Percentiles rank a stretch among this genome's conserved stretches.
Evolutionary conservation across 2,797 vertebrate species (phyloP).

Genomic region (Anableps anableps): DNA sequence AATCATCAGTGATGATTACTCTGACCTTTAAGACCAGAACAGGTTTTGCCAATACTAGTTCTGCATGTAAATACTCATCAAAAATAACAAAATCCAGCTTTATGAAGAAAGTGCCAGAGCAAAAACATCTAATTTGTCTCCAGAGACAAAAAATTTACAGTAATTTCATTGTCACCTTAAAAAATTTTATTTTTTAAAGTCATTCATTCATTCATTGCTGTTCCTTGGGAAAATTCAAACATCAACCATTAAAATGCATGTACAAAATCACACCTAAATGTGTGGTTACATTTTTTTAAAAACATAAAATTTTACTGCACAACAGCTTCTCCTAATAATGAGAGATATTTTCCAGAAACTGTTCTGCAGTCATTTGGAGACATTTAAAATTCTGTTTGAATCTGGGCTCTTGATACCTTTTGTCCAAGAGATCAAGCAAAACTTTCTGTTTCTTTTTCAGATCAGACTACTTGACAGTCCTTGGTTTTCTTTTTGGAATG

Average conservation of each 20-base stretch:
- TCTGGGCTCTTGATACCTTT: no score
- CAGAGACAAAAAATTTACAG: not conserved
- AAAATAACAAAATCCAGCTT: not conserved
- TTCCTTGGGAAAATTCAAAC: not conserved
- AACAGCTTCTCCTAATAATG: no score
- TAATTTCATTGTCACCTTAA: not conserved
- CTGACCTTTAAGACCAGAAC: conserved; percentile 48
- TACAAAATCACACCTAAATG: no score
- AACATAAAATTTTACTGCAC: no score
- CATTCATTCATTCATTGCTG: not conserved
- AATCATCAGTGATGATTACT: conserved; percentile 38
- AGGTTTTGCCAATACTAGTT: conserved; percentile 11
- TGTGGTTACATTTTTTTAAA: no score
- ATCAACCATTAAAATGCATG: not conserved
- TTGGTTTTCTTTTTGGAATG: no score
- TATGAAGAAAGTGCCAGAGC: not conserved
- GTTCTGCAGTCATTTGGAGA: no score
- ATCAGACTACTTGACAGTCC: no score
- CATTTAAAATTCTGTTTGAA: no score
- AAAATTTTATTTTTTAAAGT: not conserved
- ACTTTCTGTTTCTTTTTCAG: no score
- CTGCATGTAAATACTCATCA: conserved; percentile 25
- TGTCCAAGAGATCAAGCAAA: no score
- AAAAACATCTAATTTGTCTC: not conserved
- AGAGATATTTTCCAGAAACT: no score